These are phyloP conservation scores for Glyphotaelius pellucidus DNA, from an alignment of 2,888 invertebrate genomes.

Conservation along the genomic window DNA sequence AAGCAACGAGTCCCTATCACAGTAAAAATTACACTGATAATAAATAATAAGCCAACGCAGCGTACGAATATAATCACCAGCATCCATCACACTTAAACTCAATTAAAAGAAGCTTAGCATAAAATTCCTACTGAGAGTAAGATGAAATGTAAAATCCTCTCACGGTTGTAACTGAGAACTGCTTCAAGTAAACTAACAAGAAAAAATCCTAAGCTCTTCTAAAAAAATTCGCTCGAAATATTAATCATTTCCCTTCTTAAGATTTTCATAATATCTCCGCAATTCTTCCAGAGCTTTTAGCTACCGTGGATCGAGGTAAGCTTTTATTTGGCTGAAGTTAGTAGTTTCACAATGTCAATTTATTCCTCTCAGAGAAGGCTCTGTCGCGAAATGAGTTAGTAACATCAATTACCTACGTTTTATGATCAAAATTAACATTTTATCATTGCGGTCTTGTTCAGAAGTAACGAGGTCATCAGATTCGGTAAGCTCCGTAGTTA, in stretches of 20 bases:
- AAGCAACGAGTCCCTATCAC: no score
- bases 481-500: neutral
- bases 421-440: constrained; percentile 43
- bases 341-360: neutral
- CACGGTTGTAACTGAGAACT: neutral
- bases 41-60: neutral
- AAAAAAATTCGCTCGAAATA: neutral
- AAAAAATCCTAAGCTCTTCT: neutral
- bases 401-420: constrained; percentile 42
- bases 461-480: constrained; percentile 23
- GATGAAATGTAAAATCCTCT: neutral
- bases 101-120: neutral
- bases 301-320: neutral
- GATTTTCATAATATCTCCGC: neutral
- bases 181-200: neutral
- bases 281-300: neutral
- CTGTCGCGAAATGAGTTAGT: constrained; percentile 9
- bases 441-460: constrained; percentile 1
- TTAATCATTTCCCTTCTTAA: neutral
- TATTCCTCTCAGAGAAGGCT: neutral
- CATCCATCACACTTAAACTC: neutral
- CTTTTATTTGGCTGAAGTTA: neutral
- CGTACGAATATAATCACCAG: neutral
- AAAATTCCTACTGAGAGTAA: neutral
- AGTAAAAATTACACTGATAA: neutral